Base-by-base conservation (phyloP, 2,888 invertebrate genomes). In the Mesoligia furuncula region DNA sequence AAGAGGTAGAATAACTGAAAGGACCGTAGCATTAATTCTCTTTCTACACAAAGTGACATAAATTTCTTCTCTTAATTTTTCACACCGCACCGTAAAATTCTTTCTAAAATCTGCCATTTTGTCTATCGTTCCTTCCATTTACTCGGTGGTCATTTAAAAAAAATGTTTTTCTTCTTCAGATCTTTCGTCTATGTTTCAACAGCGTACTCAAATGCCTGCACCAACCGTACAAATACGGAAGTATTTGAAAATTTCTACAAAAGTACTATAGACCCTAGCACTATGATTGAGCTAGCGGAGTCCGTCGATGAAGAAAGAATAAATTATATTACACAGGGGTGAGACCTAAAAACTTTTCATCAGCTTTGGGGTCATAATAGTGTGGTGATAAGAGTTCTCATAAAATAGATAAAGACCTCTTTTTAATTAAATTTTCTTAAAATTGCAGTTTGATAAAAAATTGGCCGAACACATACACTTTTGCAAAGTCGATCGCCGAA, bases 381-480 rank as follows among this genome's bases (percentile, higher is more conserved):
- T 24, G 11, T 24, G 54, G 54, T 54, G 9, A 54, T 24, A 24
- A 54, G 1, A 11, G 11, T 24, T 24, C 24, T 54, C 3, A 6
- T 6, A 54, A n/a, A n/a, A 24, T 11, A 54, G 24, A 45, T 15
- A 45, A 1, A 54, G n/a, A 54, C 51, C 3, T 54, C 20, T 8
- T n/a, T 11, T 54, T 24, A 3, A 39, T 65, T 5, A n/a, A 15
- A 65, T 66, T 42, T 20, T 66, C n/a, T 1, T 9, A 2, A n/a
- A 1, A 27, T 92, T 91, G 5, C 91, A 97, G 97, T 87, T 91
- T 98, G 31, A 93, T 98, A 1, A 97, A 97, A n/a, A 97, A 97
- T 24, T 97, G 98, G 80, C 99, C 99, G 0, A 99, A 99, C 93
- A 99, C 99, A 0, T 99, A 99, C 95, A 98, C 99, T 2, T 98